Conservation (phyloP, 2,888 invertebrate species). For the Plemyria rubiginata region DNA sequence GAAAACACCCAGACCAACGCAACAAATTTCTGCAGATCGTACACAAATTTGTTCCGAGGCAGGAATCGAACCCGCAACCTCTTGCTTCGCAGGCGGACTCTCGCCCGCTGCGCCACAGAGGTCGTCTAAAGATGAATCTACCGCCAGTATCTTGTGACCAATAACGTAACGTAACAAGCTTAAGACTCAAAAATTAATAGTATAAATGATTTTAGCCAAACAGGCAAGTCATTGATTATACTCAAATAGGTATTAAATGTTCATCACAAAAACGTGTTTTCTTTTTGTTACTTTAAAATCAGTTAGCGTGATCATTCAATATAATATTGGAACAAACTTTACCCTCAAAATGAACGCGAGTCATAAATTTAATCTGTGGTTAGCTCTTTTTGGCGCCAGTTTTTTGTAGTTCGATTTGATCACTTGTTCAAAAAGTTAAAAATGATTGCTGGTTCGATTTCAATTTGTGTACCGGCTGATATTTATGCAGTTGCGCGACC, state of each 20-base stretch:
- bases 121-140: no score
- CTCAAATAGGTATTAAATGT: not conserved
- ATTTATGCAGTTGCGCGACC: conserved; percentile 47
- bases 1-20: no score
- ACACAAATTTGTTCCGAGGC: no score
- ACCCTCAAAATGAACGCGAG: conserved; percentile 57
- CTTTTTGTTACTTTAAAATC: conserved; percentile 3
- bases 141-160: no score
- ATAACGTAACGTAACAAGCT: no score
- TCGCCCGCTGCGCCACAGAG: no score
- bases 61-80: no score
- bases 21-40: no score
- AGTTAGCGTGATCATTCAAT: conserved; percentile 39
- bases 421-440: conserved; percentile 78
- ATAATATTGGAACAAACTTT: conserved; percentile 63
- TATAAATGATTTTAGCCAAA: no score
- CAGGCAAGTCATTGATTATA: no score
- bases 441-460: conserved; percentile 74
- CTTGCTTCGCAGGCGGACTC: no score
- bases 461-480: conserved; percentile 68
- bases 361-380: conserved; percentile 80
- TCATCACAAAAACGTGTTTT: not conserved
- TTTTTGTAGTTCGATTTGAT: conserved; percentile 80
- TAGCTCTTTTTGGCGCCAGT: conserved; percentile 63
- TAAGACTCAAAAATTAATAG: no score